phyloP scores from a whole-genome alignment of 1,140 invertebrate genomes.

The Ceratoteleas bidentatus region DNA sequence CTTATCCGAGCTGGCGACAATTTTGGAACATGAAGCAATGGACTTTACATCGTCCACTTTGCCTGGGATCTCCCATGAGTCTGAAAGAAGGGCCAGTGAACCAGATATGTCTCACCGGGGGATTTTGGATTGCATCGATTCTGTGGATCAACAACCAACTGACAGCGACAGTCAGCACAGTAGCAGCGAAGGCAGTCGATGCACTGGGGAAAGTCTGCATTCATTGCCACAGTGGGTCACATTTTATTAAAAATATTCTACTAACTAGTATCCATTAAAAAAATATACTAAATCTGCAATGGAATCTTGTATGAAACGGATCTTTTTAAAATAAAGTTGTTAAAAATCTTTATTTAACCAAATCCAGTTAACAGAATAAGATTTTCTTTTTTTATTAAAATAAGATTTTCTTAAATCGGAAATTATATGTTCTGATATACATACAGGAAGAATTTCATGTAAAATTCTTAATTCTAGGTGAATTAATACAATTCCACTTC shows the following conservation, averaged over 20 bases:
- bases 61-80: constrained; percentile 82
- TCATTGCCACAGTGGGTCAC: constrained; percentile 84
- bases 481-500: too few relatives aligned
- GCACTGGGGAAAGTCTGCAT: constrained; percentile 85
- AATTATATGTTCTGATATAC: too few relatives aligned
- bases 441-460: too few relatives aligned
- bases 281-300: neutral
- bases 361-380: too few relatives aligned
- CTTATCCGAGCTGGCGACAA: constrained; percentile 93
- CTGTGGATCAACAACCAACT: constrained; percentile 77
- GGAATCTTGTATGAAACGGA: neutral
- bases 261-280: neutral
- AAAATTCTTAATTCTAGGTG: too few relatives aligned
- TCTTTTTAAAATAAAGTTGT: too few relatives aligned
- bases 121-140: constrained; percentile 78
- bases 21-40: constrained; percentile 95
- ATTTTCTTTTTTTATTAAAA: too few relatives aligned
- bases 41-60: constrained; percentile 87
- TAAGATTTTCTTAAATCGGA: too few relatives aligned
- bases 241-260: constrained; percentile 3
- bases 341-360: too few relatives aligned
- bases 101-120: constrained; percentile 79
- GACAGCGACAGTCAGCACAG: constrained; percentile 80
- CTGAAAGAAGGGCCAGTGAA: constrained; percentile 79
- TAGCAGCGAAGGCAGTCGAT: constrained; percentile 79